phyloP scores from a whole-genome alignment of 2,888 invertebrate species.

The Sinopyrophorus schimmeli region DNA sequence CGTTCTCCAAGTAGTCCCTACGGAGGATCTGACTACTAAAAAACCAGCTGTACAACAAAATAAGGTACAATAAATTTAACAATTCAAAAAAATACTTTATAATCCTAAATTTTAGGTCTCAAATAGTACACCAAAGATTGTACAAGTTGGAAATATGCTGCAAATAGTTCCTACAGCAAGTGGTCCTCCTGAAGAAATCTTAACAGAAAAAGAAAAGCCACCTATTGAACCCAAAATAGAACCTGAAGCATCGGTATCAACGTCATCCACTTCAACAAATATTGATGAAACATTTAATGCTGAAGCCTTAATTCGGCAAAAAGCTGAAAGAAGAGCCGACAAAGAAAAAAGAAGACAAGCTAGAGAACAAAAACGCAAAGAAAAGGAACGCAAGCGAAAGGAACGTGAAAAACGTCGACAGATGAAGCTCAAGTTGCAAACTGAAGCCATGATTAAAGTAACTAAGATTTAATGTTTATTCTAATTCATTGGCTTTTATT shows the following conservation, averaged over 20 bases:
- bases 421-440: slow-evolving; percentile 49
- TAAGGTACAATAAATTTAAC: slow-evolving; percentile 18
- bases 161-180: slow-evolving; percentile 62
- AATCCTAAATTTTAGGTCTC: slow-evolving; percentile 12
- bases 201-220: no score
- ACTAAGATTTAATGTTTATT: neutral
- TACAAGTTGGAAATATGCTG: slow-evolving; percentile 64
- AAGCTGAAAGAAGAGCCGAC: slow-evolving; percentile 50
- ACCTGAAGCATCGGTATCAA: slow-evolving; percentile 8
- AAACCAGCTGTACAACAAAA: slow-evolving; percentile 20
- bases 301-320: slow-evolving; percentile 46
- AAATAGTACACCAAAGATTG: slow-evolving; percentile 41
- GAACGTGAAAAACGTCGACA: slow-evolving; percentile 51
- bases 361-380: slow-evolving; percentile 49
- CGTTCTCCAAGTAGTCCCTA: slow-evolving; percentile 63
- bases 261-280: slow-evolving; percentile 4
- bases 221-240: no score
- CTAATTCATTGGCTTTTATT: slow-evolving; percentile 8
- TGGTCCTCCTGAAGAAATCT: no score
- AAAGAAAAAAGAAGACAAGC: slow-evolving; percentile 49
- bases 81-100: slow-evolving; percentile 22
- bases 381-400: slow-evolving; percentile 50
- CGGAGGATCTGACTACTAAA: slow-evolving; percentile 47
- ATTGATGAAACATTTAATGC: no score
- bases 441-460: slow-evolving; percentile 56